Percentiles rank a stretch among this genome's conserved stretches.
Evolutionary conservation across 2,113 vertebrate species (phyloP).

Genomic region (Sciurus niger): DNA sequence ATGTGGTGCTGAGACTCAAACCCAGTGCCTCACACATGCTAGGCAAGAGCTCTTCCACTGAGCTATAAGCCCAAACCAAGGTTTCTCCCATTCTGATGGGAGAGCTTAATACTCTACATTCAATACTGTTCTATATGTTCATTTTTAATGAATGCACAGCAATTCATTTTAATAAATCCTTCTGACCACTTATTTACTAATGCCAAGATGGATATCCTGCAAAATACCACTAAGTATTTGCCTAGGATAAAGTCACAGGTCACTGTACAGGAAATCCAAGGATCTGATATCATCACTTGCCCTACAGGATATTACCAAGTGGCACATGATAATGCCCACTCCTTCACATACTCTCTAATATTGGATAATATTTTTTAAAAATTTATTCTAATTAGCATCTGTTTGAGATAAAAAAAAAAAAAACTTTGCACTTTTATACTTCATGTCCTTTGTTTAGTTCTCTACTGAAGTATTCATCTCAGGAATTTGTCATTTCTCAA

Average conservation of each 20-base stretch:
- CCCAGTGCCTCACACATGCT: too few relatives aligned
- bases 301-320: not conserved
- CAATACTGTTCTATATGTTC: not conserved
- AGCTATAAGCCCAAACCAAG: too few relatives aligned
- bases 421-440: not conserved
- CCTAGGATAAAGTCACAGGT: not conserved
- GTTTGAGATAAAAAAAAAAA: not conserved
- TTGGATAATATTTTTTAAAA: not conserved
- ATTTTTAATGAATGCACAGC: not conserved
- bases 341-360: too few relatives aligned
- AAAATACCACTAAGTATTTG: not conserved
- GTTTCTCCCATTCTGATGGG: not conserved
- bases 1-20: too few relatives aligned
- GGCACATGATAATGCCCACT: not conserved
- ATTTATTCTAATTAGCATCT: not conserved
- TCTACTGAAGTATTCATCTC: not conserved
- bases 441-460: not conserved
- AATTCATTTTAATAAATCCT: conserved; percentile 5
- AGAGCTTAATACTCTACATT: not conserved
- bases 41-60: too few relatives aligned
- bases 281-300: not conserved
- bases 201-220: not conserved
- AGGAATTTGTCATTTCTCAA: not conserved
- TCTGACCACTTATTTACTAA: not conserved
- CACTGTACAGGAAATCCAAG: not conserved